A percentile compares a stretch with the other conserved stretches of the same genome.
phyloP scores from a whole-genome alignment of 1,140 invertebrate species.

The Helicoverpa armigera region DNA sequence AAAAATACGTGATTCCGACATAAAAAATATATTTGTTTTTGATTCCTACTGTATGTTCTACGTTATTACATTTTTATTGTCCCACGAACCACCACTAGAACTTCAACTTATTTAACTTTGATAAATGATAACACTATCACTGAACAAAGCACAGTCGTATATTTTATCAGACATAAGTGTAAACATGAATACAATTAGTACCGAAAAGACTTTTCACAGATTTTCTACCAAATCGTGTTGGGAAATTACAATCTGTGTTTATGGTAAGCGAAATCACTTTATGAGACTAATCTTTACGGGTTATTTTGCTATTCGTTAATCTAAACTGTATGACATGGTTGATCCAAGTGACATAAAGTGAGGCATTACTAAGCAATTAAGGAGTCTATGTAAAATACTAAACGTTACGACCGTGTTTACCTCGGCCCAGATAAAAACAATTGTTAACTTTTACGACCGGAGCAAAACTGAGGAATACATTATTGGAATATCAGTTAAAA shows the following conservation, averaged over 20 bases:
- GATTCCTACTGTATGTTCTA: too few species aligned
- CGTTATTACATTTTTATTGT: neutral
- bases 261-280: too few species aligned
- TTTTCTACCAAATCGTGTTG: too few species aligned
- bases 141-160: slow-evolving; percentile 26
- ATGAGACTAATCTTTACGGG: too few species aligned
- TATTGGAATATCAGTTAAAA: neutral
- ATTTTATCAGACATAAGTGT: slow-evolving; percentile 22
- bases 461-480: slow-evolving; percentile 11
- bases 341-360: neutral
- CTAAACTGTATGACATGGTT: neutral
- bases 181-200: neutral
- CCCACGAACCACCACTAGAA: slow-evolving; percentile 1
- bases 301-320: too few species aligned
- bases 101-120: slow-evolving; percentile 6
- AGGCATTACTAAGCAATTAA: neutral
- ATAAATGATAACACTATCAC: slow-evolving; percentile 23
- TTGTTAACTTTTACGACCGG: slow-evolving; percentile 18
- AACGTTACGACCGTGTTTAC: slow-evolving; percentile 15
- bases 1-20: too few species aligned
- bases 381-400: slow-evolving; percentile 4
- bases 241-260: too few species aligned
- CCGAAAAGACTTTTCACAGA: neutral
- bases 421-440: slow-evolving; percentile 33
- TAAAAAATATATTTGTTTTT: too few species aligned